Conservation (phyloP, 2,113 vertebrate species). For the Zeus faber region DNA sequence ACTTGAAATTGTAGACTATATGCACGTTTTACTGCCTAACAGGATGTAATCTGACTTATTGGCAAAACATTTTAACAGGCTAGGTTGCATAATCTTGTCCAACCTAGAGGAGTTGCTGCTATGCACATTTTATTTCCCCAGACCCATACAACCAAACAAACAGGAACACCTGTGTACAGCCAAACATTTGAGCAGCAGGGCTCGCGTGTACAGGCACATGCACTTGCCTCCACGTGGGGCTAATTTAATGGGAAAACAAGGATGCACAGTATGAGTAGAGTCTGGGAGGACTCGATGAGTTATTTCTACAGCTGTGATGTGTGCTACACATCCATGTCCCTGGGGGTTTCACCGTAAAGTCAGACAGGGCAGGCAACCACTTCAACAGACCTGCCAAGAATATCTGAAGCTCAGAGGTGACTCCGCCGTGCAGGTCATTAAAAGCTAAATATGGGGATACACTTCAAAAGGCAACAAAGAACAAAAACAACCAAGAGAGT, state of each 20-base stretch:
- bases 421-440: not conserved
- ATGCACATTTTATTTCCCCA: slow-evolving; percentile 25
- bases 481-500: slow-evolving; percentile 9
- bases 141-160: slow-evolving; percentile 23
- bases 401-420: slow-evolving; percentile 15
- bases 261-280: slow-evolving; percentile 40
- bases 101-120: slow-evolving; percentile 14
- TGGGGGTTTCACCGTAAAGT: slow-evolving; percentile 11
- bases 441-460: not conserved
- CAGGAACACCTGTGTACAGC: slow-evolving; percentile 31
- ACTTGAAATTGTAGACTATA: no score
- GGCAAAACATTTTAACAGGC: slow-evolving; percentile 49
- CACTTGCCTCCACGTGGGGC: slow-evolving; percentile 29
- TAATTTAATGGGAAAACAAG: slow-evolving; percentile 63
- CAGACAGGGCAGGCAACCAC: slow-evolving; percentile 7
- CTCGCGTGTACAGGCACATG: slow-evolving; percentile 1
- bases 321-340: slow-evolving; percentile 29
- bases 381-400: slow-evolving; percentile 18
- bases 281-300: slow-evolving; percentile 60
- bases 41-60: slow-evolving; percentile 21
- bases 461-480: slow-evolving; percentile 2
- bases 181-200: not conserved
- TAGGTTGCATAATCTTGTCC: slow-evolving; percentile 45
- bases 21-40: slow-evolving; percentile 22
- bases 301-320: slow-evolving; percentile 71